Base-by-base conservation (phyloP, 2,113 vertebrate genomes). In the Rhynchopsitta pachyrhyncha region DNA sequence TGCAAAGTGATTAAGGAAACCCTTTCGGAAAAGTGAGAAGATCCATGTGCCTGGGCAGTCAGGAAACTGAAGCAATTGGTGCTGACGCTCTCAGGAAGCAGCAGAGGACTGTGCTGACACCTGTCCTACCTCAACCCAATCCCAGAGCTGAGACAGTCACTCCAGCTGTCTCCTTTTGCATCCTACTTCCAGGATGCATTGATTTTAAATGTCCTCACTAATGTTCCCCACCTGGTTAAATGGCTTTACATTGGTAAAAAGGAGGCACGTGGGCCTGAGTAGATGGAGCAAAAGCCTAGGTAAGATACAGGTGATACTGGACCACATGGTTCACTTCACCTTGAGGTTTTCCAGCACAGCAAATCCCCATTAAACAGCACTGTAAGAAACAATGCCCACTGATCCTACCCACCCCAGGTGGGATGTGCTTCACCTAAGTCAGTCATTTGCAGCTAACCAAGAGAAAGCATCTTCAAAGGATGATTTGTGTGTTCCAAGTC, bases 71-170 rank as follows among this genome's bases (percentile, higher is more conserved):
- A 83, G 63, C 29, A 41, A 24, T 7, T 29, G 15, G 25, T 69
- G 52, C 12, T 29, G 29, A 82, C 15, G 23, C 17, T 44, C 31
- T 50, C 53, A 6, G 57, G 37, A 29, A 50, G 24, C 42, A 50
- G 53, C 35, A 35, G 16, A 35, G 18, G 19, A 31, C n/a, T 7
- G 3, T 13, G 46, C 46, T 31, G 35, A 76, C 15, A 24, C 31
- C 14, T 37, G 35, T 8, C 41, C 35, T 50, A 37, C 63, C 33
- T 57, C 55, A 64, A 39, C 13, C 18, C 14, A 4, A 6, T 11
- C 33, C 33, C 8, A 1, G n/a, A 60, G n/a, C n/a, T 8, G 2
- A 82, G 18, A 53, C 0, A 0, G 11, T 66, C 64, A 25, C 18
- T 37, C 49, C 74, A 60, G 37, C 8, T 70, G 25, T 22, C 37